Evolutionary conservation across 2,113 vertebrate species (phyloP).

Genomic region (Equus quagga): DNA sequence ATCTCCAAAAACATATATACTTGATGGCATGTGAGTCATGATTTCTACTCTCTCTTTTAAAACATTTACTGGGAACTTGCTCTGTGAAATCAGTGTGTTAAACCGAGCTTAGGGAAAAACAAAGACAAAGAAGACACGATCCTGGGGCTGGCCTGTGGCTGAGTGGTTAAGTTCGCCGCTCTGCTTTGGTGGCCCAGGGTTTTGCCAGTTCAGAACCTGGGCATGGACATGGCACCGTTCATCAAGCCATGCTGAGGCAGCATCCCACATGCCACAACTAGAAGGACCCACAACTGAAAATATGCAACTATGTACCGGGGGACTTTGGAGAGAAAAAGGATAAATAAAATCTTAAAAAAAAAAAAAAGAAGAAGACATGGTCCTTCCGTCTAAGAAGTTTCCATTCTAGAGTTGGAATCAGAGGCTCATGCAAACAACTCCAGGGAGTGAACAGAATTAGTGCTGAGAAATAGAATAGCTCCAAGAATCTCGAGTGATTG

Average conservation of each 20-base stretch:
- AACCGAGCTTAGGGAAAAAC: background rate
- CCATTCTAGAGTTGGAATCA: background rate
- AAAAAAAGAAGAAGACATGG: background rate
- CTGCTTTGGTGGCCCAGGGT: too few relatives aligned
- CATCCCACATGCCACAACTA: too few relatives aligned
- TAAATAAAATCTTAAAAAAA: background rate
- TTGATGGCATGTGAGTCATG: background rate
- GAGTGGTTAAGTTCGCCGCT: too few relatives aligned
- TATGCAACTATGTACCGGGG: too few relatives aligned
- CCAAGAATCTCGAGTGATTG: too few relatives aligned
- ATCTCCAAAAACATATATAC: background rate
- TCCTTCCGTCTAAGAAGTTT: background rate
- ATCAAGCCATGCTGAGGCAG: too few relatives aligned
- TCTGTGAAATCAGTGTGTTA: background rate
- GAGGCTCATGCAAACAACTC: too few relatives aligned
- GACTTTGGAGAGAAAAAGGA: too few relatives aligned
- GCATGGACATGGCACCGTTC: too few relatives aligned
- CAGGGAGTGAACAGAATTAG: background rate
- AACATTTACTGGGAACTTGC: background rate
- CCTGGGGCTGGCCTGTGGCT: too few relatives aligned
- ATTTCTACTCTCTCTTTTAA: background rate
- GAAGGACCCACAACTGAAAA: too few relatives aligned
- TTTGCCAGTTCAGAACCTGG: too few relatives aligned
- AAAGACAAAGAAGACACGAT: background rate
- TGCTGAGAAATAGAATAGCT: background rate